Percentiles rank a stretch among this genome's conserved stretches.
These are phyloP conservation scores for Myopa tessellatipennis DNA, from an alignment of 2,888 invertebrate genomes.

Conservation along the genomic window DNA sequence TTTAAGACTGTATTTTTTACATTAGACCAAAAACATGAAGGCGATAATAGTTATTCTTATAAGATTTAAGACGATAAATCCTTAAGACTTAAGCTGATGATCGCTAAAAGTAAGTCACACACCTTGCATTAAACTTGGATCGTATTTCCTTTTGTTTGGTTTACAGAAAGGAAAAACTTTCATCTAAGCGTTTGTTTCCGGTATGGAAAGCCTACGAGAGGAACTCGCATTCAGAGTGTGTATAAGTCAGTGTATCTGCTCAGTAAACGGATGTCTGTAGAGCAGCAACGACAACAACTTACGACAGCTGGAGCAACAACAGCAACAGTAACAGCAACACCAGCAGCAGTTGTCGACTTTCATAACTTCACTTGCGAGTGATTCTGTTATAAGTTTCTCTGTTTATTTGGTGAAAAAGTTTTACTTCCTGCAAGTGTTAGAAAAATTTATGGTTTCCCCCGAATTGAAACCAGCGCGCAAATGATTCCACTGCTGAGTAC, in stretches of 20 bases:
- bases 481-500: not conserved
- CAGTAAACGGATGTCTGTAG: not conserved
- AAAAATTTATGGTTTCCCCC: conserved; percentile 1
- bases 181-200: not conserved
- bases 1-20: too few species aligned
- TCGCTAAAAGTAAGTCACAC: not conserved
- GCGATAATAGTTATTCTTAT: too few species aligned
- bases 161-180: not conserved
- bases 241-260: not conserved
- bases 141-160: not conserved
- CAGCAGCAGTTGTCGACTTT: conserved; percentile 1
- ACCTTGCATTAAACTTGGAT: not conserved
- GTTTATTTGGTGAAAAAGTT: conserved; percentile 1
- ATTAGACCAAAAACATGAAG: too few species aligned
- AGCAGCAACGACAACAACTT: not conserved
- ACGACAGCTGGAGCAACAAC: not conserved
- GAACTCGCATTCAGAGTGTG: not conserved
- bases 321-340: not conserved
- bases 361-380: conserved; percentile 7
- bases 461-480: not conserved
- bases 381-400: not conserved
- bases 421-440: conserved; percentile 8
- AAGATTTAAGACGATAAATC: too few species aligned
- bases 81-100: too few species aligned
- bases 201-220: not conserved